Base-by-base conservation (phyloP, 1,140 invertebrate species). In the Brachionus plicatilis region DNA sequence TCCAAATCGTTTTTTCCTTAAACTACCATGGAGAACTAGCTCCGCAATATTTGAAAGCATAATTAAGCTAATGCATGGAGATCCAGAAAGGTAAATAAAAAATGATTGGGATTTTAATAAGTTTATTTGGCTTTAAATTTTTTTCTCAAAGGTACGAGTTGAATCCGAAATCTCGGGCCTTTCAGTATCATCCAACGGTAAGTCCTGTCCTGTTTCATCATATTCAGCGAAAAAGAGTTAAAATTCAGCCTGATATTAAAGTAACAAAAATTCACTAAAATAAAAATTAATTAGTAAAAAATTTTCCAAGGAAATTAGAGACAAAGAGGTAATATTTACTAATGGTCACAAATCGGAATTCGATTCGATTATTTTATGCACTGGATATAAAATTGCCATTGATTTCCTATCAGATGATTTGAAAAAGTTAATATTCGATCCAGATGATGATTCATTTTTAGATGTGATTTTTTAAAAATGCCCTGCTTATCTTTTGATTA, bases 101-200 rank as follows among this genome's bases (percentile, higher is more conserved):
- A 17, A 33, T 76, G n/a, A 3, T 27, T 27, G 53, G 53, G 24
- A 11, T 47, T 79, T n/a, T 50, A 14, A 12, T 17, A 45, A 29
- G 24, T 14, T 17, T n/a, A 33, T 37, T 37, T 6, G 6, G 33
- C 33, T 37, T 37, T 37, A 7, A 37, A 8, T 24, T 60, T 29
- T 79, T 79, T 79, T 47, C 37, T 14, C 72, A 9, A 53, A 89
- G 88, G 45, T 89, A 88, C 87, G 87, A 87, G 50, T 84, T 89
- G 33, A 88, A 88, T 85, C 88, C 88, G 12, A 89, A 89, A 84
- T 88, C 88, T 87, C 80, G 78, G 43, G 86, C 87, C 4, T 79
- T 89, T 70, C 87, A 88, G 84, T 87, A 87, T 27, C 88, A 89
- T 85, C 88, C 88, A 6, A 89, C 88, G 33, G 88, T 89, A 9